These are phyloP conservation scores for Tuta absoluta DNA, from an alignment of 2,888 invertebrate genomes.

Conservation along the genomic window DNA sequence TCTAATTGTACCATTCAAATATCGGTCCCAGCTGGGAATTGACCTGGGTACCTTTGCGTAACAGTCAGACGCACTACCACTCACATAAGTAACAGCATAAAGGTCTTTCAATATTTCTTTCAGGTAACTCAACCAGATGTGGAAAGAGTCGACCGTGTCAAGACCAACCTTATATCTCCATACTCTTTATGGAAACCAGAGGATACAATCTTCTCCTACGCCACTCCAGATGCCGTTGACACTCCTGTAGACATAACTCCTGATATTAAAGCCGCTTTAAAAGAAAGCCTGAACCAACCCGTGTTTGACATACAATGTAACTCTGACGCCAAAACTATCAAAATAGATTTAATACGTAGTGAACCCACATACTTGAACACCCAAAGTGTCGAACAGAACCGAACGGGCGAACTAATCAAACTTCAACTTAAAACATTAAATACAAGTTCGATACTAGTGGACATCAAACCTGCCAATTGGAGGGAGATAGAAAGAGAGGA, in stretches of 20 bases:
- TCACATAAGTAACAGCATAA: too few species aligned
- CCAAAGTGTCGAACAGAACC: neutral
- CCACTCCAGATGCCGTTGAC: slow-evolving; percentile 24
- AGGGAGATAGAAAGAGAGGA: slow-evolving; percentile 19
- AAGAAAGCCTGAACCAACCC: neutral
- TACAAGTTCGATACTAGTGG: neutral
- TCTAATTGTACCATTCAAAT: too few species aligned
- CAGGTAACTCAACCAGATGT: slow-evolving; percentile 24
- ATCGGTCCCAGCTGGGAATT: too few species aligned
- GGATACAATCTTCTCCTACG: neutral
- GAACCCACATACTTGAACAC: neutral
- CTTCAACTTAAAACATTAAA: neutral
- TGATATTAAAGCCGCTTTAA: slow-evolving; percentile 3
- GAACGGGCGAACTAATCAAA: neutral
- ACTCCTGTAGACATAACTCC: neutral
- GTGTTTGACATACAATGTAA: neutral
- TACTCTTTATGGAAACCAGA: slow-evolving; percentile 3
- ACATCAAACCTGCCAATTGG: slow-evolving; percentile 22
- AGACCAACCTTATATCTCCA: slow-evolving; percentile 23
- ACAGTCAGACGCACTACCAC: too few species aligned
- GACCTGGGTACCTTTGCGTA: too few species aligned
- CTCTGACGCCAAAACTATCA: neutral
- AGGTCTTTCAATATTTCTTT: neutral
- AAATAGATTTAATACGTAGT: neutral
- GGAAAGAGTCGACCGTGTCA: slow-evolving; percentile 21